These are phyloP conservation scores for Tetramorium parvispinum DNA, from an alignment of 1,140 invertebrate species.

Conservation along the genomic window DNA sequence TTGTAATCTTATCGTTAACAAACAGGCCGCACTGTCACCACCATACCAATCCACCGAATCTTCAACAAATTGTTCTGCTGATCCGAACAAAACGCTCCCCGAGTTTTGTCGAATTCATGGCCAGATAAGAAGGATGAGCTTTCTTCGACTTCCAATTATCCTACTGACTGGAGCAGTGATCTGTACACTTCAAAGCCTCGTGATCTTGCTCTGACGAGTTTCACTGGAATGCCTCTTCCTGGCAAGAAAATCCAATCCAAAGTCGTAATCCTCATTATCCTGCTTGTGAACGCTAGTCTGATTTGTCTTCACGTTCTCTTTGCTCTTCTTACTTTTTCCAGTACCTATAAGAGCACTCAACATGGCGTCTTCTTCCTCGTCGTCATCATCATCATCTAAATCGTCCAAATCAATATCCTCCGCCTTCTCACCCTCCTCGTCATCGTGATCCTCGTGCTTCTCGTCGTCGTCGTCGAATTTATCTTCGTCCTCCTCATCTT, in stretches of 20 bases:
- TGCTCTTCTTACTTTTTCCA: conserved; percentile 73
- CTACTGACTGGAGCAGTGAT: conserved; percentile 1
- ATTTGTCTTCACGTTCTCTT: conserved; percentile 66
- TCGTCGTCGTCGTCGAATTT: conserved; percentile 65
- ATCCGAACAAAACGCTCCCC: conserved; percentile 9
- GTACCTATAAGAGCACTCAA: conserved; percentile 76
- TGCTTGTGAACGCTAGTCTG: conserved; percentile 69
- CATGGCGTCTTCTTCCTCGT: conserved; percentile 76
- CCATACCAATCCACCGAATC: conserved; percentile 26
- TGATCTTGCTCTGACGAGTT: conserved; percentile 78
- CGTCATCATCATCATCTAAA: conserved; percentile 74
- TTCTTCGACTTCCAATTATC: conserved; percentile 18
- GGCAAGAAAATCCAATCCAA: conserved; percentile 76
- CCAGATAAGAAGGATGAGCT: conserved; percentile 24
- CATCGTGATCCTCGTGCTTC: conserved; percentile 55
- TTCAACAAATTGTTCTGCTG: neutral
- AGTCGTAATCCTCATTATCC: conserved; percentile 78
- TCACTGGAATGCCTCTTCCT: conserved; percentile 66
- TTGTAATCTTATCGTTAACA: conserved; percentile 42
- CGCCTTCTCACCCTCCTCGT: conserved; percentile 67
- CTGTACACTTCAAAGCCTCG: conserved; percentile 74
- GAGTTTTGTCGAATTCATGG: neutral
- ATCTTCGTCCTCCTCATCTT: conserved; percentile 68
- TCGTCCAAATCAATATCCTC: conserved; percentile 66
- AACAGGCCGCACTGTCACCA: conserved; percentile 26